Base-by-base conservation (phyloP, 2,797 vertebrate genomes). In the Mus spretus region DNA sequence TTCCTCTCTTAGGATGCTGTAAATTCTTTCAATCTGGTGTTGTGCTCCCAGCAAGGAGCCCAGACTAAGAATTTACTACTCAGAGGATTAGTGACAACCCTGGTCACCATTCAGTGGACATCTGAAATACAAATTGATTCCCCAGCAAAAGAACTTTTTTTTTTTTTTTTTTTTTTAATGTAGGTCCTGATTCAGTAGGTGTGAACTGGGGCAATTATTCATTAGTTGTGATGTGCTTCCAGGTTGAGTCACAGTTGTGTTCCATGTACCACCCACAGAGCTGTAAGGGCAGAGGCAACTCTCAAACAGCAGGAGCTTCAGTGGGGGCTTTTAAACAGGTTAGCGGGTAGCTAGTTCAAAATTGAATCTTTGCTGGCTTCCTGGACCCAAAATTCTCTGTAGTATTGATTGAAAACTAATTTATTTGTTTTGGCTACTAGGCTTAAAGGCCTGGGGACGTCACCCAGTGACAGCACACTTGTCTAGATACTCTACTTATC, bases 11-110 rank as follows among this genome's bases (percentile, higher is more conserved):
- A 0, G 12, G 15, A 3, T 44, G 7, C 20, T 9, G 1, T 47
- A 47, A 86, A 88, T 57, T 13, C 15, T 67, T 94, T 31, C 34
- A 79, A 37, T 57, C 65, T 61, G 28, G 6, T 37, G 8, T 72
- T 86, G 3, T 89, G 17, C 14, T 6, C 70, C 70, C 55, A n/a
- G 22, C 82, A 50, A 72, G 3, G 13, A 77, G 47, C 28, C 65
- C 78, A 88, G 50, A 84, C 57, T 40, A 74, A 96, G 55, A 72
- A 91, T 20, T 83, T 75, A 2, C 55, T 26, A n/a, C 80, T 72
- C 40, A 81, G 57, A 14, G 15, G 72, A 28, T 31, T n/a, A 12
- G 31, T 50, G 28, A 40, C 24, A 86, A 40, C 6, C 9, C 19
- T 40, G 10, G 55, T 61, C 50, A 80, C 85, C 89, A 77, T 75